Evolutionary conservation across 2,797 vertebrate genomes (phyloP), one percentile per base, ranked within the genome.

Genomic region (Gymnopithys bicolor): DNA sequence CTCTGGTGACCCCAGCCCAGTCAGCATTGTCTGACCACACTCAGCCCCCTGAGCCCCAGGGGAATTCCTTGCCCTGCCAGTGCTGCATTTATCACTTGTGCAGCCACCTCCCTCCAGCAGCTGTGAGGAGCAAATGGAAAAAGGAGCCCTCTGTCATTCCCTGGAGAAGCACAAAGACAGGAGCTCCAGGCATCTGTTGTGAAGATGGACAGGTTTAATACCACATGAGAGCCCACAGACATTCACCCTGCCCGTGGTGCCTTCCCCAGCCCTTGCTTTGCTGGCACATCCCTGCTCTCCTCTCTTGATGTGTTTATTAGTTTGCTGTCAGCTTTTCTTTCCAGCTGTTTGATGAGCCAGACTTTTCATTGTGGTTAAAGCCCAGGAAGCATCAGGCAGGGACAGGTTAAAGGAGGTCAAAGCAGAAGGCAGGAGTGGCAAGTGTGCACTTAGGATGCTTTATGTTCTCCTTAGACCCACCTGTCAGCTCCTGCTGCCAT

Each of bases 161-260:
- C 55, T 43, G 56, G 63, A 49, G 73, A 84, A n/a, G 24, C 49
- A 30, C 30, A 1, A 11, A 58, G 70, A 68, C 19, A 52, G 78
- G 33, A 58, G 13, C 22, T 66, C 5, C 1, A 14, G 41, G n/a
- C 39, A 43, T 71, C 58, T 7, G 0, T 13, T n/a, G 89, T 25
- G 70, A 94, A 95, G 94, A 93, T 71, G 43, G 89, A 94, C 87
- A 92, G 78, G 53, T 95, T 96, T 87, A 90, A 95, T 94, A 84
- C 63, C 39, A 5, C 24, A 10, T 5, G 39, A 84, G 67, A 84
- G 66, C 56, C 59, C 68, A 74, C 75, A 76, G 86, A 81, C 23
- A 11, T 63, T 80, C 11, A 2, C 55, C 64, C 76, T 28, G 27
- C 10, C 16, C 2, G 5, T 7, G 32, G 24, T 19, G 49, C 59